These are phyloP conservation scores for Daphoenositta chrysoptera DNA, from an alignment of 2,113 vertebrate genomes.

Conservation along the genomic window DNA sequence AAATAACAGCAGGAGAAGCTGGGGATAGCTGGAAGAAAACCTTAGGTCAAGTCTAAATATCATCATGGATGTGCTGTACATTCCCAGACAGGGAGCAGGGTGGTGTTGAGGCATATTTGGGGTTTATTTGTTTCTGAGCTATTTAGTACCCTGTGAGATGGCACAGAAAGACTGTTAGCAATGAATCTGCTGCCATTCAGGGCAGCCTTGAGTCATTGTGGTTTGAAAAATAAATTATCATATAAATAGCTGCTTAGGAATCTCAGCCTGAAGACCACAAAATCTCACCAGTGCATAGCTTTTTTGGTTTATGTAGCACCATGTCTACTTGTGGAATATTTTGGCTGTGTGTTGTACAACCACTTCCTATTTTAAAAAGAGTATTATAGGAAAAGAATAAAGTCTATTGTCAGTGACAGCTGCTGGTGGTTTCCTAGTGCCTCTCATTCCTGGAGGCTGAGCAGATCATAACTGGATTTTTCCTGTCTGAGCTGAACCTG, in stretches of 20 bases:
- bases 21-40: neutral
- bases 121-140: neutral
- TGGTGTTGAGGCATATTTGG: neutral
- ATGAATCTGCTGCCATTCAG: conserved; percentile 15
- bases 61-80: neutral
- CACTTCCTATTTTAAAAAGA: conserved; percentile 23
- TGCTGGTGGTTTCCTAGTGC: conserved; percentile 9
- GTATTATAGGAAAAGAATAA: neutral
- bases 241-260: conserved; percentile 53
- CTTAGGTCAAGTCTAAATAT: neutral
- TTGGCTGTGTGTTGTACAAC: neutral
- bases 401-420: conserved; percentile 4
- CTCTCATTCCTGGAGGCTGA: neutral
- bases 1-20: neutral
- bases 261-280: conserved; percentile 25
- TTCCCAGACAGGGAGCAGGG: neutral
- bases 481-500: neutral
- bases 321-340: neutral
- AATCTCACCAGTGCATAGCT: neutral
- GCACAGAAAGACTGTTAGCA: neutral
- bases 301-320: neutral
- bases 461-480: neutral
- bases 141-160: neutral
- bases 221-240: conserved; percentile 50
- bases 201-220: conserved; percentile 14